These are phyloP conservation scores for Falco concolor DNA, from an alignment of 2,797 vertebrate genomes.

Conservation along the genomic window DNA sequence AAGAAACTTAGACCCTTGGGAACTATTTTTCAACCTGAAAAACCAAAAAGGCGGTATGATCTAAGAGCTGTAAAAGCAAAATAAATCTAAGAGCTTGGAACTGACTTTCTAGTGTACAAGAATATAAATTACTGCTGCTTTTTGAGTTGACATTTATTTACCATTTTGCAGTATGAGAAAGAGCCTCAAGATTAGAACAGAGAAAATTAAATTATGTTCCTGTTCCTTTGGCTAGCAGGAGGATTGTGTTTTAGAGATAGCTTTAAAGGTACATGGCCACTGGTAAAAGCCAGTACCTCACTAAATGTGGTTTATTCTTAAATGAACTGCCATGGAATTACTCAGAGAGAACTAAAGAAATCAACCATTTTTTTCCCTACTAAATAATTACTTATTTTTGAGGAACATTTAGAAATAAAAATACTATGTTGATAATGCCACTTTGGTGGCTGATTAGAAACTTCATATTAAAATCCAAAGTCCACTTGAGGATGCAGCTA, in stretches of 20 bases:
- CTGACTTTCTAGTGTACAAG: conserved; percentile 30
- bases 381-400: not conserved
- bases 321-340: not conserved
- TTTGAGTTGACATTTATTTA: conserved; percentile 63
- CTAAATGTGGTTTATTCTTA: not conserved
- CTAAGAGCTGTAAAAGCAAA: conserved; percentile 43
- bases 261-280: conserved; percentile 5
- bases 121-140: conserved; percentile 40
- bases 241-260: not conserved
- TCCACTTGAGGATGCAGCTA: not conserved
- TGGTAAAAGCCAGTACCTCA: not conserved
- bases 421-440: not conserved
- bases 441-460: not conserved
- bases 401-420: not conserved
- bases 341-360: not conserved
- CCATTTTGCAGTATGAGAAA: conserved; percentile 35
- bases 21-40: conserved; percentile 47
- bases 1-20: not conserved
- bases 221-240: not conserved
- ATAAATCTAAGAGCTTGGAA: conserved; percentile 52
- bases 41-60: not conserved
- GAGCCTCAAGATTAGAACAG: conserved; percentile 30
- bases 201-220: conserved; percentile 57
- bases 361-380: not conserved
- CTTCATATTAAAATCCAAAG: not conserved